Conservation (phyloP, 2,888 invertebrate genomes). For the Sthenelais limicola region DNA sequence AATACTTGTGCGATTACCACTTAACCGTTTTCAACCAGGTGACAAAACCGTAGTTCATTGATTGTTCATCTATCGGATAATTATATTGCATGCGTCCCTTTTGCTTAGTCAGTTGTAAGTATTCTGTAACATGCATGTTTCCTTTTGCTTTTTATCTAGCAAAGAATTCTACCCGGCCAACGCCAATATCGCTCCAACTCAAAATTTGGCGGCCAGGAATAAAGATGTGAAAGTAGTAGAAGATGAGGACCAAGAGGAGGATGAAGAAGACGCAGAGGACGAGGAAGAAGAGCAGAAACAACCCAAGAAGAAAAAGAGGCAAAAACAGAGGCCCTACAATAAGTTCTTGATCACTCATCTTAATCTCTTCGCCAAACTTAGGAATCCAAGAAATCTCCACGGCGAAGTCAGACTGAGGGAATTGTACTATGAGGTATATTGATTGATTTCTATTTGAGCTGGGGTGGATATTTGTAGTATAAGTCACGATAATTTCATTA, state of each 20-base stretch:
- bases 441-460: neutral
- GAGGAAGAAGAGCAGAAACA: slow-evolving; percentile 35
- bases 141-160: slow-evolving; percentile 57
- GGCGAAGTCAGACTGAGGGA: slow-evolving; percentile 82
- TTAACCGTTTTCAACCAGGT: too few species aligned
- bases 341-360: slow-evolving; percentile 72
- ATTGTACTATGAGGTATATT: slow-evolving; percentile 60
- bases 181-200: slow-evolving; percentile 57
- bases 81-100: too few species aligned
- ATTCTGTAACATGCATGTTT: neutral
- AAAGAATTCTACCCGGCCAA: slow-evolving; percentile 68
- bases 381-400: slow-evolving; percentile 85
- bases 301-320: slow-evolving; percentile 49
- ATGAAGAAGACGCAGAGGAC: slow-evolving; percentile 63
- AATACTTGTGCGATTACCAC: too few species aligned
- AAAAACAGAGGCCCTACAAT: slow-evolving; percentile 47
- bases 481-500: too few species aligned
- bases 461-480: neutral
- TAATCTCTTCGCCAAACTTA: slow-evolving; percentile 84
- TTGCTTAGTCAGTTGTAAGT: too few species aligned
- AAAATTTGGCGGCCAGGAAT: slow-evolving; percentile 56
- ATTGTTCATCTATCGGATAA: too few species aligned
- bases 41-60: too few species aligned
- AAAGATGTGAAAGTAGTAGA: slow-evolving; percentile 60
- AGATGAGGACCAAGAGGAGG: slow-evolving; percentile 70